Base-by-base conservation (phyloP, 2,113 vertebrate species). In the Marmota monax region DNA sequence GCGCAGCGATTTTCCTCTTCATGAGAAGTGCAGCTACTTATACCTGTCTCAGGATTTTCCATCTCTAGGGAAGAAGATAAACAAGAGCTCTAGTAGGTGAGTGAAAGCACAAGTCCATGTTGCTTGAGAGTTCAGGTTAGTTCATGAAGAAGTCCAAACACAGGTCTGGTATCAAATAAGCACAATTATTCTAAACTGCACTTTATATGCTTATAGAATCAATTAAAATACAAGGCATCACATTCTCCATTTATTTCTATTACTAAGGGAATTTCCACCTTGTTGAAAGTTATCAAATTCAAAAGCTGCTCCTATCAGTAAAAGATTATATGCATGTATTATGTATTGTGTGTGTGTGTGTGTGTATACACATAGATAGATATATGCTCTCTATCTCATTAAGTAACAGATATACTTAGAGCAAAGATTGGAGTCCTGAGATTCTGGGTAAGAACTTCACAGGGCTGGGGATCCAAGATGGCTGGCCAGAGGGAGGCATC, bases 41-140 rank as follows among this genome's bases (percentile, higher is more conserved):
- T 45, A 27, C 88, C 8, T 39, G 94, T 76, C 48, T 98, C 98
- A 11, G 98, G 92, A 92, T 88, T 98, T 92, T 98, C 98, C 99
- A 99, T 99, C 93, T 97, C 98, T 99, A 96, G 58, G 92, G 93
- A 39, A 80, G 90, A 96, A 29, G 95, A 77, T 53, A 23, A 88
- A 3, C 27, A 42, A 37, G 17, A 32, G 48, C 42, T 84, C 17
- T 80, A 78, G 72, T 90, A 56, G 78, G 16, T 4, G 56, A 25
- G 2, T 74, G 69, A 83, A 92, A 65, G 14, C n/a, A 78, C 48
- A 58, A 17, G 14, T 45, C 56, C 51, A 11, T 37, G 63, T 27
- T 89, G 80, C 80, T 87, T 42, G 25, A 29, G 70, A 29, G 3
- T 76, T 22, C 12, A 22, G 34, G 48, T 22, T 1, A 39, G 16